Evolutionary conservation across 2,797 vertebrate species (phyloP).

Genomic region (Melanotaenia pygmaea): DNA sequence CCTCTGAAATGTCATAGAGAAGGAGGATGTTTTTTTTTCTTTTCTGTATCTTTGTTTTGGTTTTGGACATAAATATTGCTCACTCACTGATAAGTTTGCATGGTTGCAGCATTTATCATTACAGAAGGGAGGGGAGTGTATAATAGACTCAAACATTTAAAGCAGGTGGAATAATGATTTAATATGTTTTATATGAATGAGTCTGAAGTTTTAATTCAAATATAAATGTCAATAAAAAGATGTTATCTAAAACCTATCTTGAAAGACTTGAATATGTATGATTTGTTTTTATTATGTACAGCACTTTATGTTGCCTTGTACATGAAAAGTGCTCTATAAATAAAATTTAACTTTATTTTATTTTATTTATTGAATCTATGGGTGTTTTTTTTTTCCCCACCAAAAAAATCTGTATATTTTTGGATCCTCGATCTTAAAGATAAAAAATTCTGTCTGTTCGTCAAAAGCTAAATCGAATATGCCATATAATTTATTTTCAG

Average conservation of each 20-base stretch:
- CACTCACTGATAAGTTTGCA: background rate
- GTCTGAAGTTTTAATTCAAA: constrained; percentile 5
- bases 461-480: too few relatives aligned
- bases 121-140: background rate
- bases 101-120: background rate
- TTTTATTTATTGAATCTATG: too few relatives aligned
- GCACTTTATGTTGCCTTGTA: too few relatives aligned
- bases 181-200: too few relatives aligned
- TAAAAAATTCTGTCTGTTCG: too few relatives aligned
- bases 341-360: too few relatives aligned
- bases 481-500: too few relatives aligned
- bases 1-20: background rate
- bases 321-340: too few relatives aligned
- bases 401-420: background rate
- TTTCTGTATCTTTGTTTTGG: too few relatives aligned
- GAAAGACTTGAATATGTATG: background rate
- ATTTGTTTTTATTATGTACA: too few relatives aligned
- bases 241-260: background rate
- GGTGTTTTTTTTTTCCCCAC: background rate
- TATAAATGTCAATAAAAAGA: constrained; percentile 8
- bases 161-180: constrained; percentile 19
- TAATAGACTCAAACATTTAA: background rate
- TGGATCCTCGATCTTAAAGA: background rate
- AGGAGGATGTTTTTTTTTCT: background rate
- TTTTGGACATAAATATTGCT: background rate